A percentile compares a stretch with the other conserved stretches of the same genome.
Evolutionary conservation across 1,140 invertebrate species (phyloP).

Genomic region (Drosophila cardini): DNA sequence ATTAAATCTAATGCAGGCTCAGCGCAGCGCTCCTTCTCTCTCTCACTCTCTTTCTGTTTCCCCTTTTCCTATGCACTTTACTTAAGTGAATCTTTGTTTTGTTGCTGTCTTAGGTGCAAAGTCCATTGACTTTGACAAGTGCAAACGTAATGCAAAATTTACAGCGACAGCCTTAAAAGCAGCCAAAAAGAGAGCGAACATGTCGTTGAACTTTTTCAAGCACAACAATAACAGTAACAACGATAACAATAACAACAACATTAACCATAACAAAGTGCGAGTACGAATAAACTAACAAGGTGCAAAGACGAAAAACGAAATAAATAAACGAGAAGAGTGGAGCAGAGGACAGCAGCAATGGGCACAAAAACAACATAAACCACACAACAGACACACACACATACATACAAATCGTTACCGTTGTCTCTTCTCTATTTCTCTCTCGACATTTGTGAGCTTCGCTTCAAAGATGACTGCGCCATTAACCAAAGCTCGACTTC

Average conservation of each 20-base stretch:
- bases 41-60: not conserved
- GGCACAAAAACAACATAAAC: slow-evolving; percentile 34
- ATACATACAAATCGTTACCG: slow-evolving; percentile 24
- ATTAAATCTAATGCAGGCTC: not conserved
- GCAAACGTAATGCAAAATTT: slow-evolving; percentile 35
- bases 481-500: slow-evolving; percentile 37
- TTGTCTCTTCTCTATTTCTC: slow-evolving; percentile 23
- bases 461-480: slow-evolving; percentile 19
- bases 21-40: not conserved
- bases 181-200: slow-evolving; percentile 24
- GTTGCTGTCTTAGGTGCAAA: slow-evolving; percentile 24
- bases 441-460: not conserved
- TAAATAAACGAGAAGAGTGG: not conserved
- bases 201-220: slow-evolving; percentile 66
- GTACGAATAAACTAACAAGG: slow-evolving; percentile 49
- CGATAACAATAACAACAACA: slow-evolving; percentile 29
- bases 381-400: slow-evolving; percentile 7
- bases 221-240: slow-evolving; percentile 31
- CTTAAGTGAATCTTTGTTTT: slow-evolving; percentile 31
- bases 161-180: slow-evolving; percentile 13
- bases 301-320: slow-evolving; percentile 36
- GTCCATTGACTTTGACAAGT: slow-evolving; percentile 24
- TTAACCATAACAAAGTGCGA: slow-evolving; percentile 35
- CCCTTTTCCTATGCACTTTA: not conserved
- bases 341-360: slow-evolving; percentile 21